Evolutionary conservation across 2,888 invertebrate species (phyloP), one percentile per base, ranked within the genome.

Genomic region (Apantesis nais): DNA sequence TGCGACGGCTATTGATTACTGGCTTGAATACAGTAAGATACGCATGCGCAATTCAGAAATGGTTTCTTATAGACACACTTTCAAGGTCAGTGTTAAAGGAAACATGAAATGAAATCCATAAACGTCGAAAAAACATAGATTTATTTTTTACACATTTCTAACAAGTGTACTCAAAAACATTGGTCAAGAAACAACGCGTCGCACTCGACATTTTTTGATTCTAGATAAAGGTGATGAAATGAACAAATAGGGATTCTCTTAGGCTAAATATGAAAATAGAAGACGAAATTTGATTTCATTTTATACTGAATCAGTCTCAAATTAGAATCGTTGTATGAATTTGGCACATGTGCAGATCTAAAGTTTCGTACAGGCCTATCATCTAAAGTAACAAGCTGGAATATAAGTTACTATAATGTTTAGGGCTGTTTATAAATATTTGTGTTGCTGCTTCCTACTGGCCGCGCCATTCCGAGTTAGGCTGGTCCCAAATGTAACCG

Each of bases 401-500:
- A 79, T 76, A 69, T 66, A 66, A 62, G 66, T 62, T 75, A 77
- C 66, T 71, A 76, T 75, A n/a, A 76, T 68, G 74, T 72, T 72
- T 71, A 60, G 66, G 66, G 58, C 61, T 61, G 66, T 67, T 69
- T 39, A 52, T 66, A 68, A 62, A 73, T 72, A 61, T 69, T 64
- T 63, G 31, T 65, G 68, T 55, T 66, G 25, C 65, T 75, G 64
- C 61, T 68, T 29, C 66, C 76, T 86, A 93, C 81, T 93, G 93
- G 68, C 92, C 92, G 77, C 92, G 90, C 89, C 92, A 94, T 85
- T 94, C 93, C 11, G 95, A 94, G 74, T 91, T 90, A 25, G 98
- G 98, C 88, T 98, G 98, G 75, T 97, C 97, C 98, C 98, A 98
- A 86, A 98, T 98, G 92, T 98, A 98, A 34, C 98, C 98, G 52